Evolutionary conservation across 2,888 invertebrate genomes (phyloP).

Genomic region (Phania funesta): DNA sequence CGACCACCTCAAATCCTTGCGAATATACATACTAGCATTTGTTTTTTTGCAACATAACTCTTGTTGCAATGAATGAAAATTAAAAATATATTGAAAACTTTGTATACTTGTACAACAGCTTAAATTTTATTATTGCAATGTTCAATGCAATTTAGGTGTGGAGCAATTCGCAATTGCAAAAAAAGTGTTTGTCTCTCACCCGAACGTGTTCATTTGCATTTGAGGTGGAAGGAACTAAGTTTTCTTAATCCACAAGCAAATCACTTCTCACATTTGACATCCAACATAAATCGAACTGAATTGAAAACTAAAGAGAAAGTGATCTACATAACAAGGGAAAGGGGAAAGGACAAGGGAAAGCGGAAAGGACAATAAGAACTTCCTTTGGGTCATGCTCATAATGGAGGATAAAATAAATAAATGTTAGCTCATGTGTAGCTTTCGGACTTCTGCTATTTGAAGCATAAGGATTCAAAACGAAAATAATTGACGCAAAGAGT

Average conservation of each 20-base stretch:
- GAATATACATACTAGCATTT: too few species aligned
- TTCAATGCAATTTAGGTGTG: constrained; percentile 32
- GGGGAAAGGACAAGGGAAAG: too few species aligned
- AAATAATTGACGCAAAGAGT: not conserved
- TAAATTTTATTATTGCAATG: constrained; percentile 11
- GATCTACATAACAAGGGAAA: too few species aligned
- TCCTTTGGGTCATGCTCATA: not conserved
- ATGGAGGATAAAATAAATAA: constrained; percentile 4
- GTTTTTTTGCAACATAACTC: too few species aligned
- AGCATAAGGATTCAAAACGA: constrained; percentile 4
- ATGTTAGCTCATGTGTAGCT: not conserved
- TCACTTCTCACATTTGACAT: constrained; percentile 43
- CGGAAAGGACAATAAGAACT: too few species aligned
- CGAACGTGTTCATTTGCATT: not conserved
- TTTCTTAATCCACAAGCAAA: constrained; percentile 25
- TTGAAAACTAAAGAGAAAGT: too few species aligned
- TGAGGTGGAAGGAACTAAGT: not conserved
- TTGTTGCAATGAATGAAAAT: too few species aligned
- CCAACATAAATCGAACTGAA: constrained; percentile 32
- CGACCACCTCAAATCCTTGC: too few species aligned
- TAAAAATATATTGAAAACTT: too few species aligned
- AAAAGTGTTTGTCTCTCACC: not conserved
- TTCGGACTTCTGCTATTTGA: not conserved
- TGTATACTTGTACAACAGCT: not conserved
- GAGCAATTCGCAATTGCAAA: not conserved